phyloP scores from a whole-genome alignment of 2,888 invertebrate species.

The Vesta saturnalis region DNA sequence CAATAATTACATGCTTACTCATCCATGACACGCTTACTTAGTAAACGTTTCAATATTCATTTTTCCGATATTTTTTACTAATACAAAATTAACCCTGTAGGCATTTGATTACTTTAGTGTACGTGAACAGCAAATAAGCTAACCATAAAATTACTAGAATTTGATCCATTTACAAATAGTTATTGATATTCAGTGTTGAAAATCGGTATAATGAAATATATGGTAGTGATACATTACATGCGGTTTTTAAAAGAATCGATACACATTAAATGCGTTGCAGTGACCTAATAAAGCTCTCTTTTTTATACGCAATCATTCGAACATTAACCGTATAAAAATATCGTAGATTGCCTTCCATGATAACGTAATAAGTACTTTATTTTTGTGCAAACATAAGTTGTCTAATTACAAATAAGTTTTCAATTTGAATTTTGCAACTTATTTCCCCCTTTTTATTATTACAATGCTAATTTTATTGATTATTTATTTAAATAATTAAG shows the following conservation, averaged over 20 bases:
- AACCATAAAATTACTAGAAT: not conserved
- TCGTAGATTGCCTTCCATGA: no score
- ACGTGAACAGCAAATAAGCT: not conserved
- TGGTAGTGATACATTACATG: not conserved
- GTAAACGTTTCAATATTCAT: no score
- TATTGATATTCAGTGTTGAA: conserved; percentile 1
- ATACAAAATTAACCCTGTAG: not conserved
- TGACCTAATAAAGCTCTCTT: not conserved
- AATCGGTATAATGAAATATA: conserved; percentile 1
- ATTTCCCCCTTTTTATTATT: not conserved
- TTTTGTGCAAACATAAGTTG: no score
- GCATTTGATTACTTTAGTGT: not conserved
- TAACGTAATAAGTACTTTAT: no score
- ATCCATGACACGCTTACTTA: no score
- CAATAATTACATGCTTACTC: no score
- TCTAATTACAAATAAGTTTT: not conserved
- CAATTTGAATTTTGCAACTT: not conserved
- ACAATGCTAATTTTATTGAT: not conserved
- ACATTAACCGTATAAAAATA: no score
- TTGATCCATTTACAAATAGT: not conserved
- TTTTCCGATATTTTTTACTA: no score
- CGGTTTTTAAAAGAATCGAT: conserved; percentile 5
- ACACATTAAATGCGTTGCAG: not conserved
- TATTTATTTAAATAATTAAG: not conserved
- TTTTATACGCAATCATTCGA: not conserved